phyloP scores from a whole-genome alignment of 92 coral and sea anemone species.

The Nematostella vectensis region DNA sequence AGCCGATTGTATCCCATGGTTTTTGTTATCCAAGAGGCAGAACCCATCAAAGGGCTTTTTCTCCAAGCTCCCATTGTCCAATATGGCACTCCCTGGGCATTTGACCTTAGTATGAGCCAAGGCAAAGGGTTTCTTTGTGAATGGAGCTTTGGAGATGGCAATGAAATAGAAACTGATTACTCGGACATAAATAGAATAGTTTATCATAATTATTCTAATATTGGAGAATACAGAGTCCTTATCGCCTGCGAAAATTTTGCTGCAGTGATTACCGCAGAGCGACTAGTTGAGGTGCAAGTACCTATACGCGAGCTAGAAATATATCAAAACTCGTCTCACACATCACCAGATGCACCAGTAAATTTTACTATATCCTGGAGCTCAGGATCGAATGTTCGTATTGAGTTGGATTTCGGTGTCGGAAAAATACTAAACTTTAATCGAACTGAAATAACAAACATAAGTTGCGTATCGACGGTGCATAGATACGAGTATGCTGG shows the following conservation, averaged over 20 bases:
- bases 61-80: constrained; percentile 1
- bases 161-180: constrained; percentile 27
- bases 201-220: constrained; percentile 13
- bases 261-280: background rate
- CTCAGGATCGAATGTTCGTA: constrained; percentile 25
- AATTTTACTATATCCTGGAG: constrained; percentile 10
- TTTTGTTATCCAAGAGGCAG: constrained; percentile 24
- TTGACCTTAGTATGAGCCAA: constrained; percentile 9
- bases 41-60: constrained; percentile 16
- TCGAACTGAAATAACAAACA: background rate
- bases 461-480: background rate
- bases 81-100: constrained; percentile 10
- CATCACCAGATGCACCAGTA: background rate
- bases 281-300: constrained; percentile 17
- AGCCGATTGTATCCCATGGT: constrained; percentile 1
- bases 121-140: constrained; percentile 38
- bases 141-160: constrained; percentile 44
- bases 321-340: too few species aligned
- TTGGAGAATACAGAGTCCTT: constrained; percentile 17
- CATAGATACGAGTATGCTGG: constrained; percentile 25
- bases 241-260: constrained; percentile 20
- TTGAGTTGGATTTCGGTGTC: constrained; percentile 14
- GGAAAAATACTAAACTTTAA: background rate
- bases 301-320: constrained; percentile 6
- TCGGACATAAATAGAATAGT: constrained; percentile 13